These are phyloP conservation scores for Vandiemenella viatica DNA, from an alignment of 2,888 invertebrate species.

Conservation along the genomic window DNA sequence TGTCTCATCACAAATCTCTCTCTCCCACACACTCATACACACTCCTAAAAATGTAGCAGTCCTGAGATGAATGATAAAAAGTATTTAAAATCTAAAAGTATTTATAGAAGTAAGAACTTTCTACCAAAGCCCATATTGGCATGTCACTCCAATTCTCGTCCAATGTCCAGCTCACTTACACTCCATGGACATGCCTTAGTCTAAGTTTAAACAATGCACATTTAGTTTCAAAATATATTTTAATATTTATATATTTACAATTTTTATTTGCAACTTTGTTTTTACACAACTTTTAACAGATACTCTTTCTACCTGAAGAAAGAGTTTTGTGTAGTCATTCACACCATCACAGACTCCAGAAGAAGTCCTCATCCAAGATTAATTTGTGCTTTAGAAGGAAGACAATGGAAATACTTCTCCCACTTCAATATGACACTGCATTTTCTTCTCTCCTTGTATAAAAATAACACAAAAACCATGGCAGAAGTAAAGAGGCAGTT, in stretches of 20 bases:
- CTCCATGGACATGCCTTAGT: conserved; percentile 1
- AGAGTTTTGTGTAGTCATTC: conserved; percentile 8
- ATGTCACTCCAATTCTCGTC: conserved; percentile 9
- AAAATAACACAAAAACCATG: conserved; percentile 9
- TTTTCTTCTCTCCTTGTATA: conserved; percentile 5
- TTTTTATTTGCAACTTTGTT: conserved; percentile 8
- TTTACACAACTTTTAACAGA: conserved; percentile 9
- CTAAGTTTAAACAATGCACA: conserved; percentile 13
- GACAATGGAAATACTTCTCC: conserved; percentile 12
- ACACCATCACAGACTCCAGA: conserved; percentile 14
- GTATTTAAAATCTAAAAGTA: too few species aligned
- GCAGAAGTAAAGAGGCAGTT: background rate
- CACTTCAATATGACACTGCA: conserved; percentile 1
- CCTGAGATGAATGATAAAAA: too few species aligned
- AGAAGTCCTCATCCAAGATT: conserved; percentile 11
- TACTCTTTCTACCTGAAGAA: conserved; percentile 8
- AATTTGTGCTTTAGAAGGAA: conserved; percentile 15
- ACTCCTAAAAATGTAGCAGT: too few species aligned
- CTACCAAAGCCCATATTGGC: too few species aligned
- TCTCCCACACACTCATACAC: background rate
- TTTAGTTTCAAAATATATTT: conserved; percentile 13
- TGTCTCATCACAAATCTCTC: background rate
- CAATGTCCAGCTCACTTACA: conserved; percentile 1
- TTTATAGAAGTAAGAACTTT: too few species aligned
- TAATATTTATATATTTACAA: conserved; percentile 16